Evolutionary conservation across 2,888 invertebrate species (phyloP).

Genomic region (Candidula unifasciata): DNA sequence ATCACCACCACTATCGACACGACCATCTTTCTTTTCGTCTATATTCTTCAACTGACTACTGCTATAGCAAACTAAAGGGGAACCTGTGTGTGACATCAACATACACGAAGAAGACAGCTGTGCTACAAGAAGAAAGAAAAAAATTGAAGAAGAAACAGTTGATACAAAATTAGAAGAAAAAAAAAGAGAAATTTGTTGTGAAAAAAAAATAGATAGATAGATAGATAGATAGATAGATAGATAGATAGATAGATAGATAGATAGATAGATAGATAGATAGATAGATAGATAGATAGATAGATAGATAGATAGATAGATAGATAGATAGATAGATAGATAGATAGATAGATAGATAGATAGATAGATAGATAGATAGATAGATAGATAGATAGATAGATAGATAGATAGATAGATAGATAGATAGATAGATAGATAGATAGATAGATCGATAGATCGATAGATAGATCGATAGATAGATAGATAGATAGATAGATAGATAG

Average conservation of each 20-base stretch:
- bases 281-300: slow-evolving; percentile 8
- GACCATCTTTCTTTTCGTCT: too few species aligned
- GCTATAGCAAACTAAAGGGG: too few species aligned
- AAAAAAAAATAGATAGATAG: neutral
- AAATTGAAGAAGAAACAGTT: too few species aligned
- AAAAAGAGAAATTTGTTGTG: too few species aligned
- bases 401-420: slow-evolving; percentile 8
- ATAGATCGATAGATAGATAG: slow-evolving; percentile 2
- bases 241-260: neutral
- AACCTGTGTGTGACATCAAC: too few species aligned
- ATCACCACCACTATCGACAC: too few species aligned
- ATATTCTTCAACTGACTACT: too few species aligned
- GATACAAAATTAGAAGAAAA: too few species aligned
- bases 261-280: slow-evolving; percentile 8
- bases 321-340: slow-evolving; percentile 8
- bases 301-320: slow-evolving; percentile 8
- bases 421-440: slow-evolving; percentile 8
- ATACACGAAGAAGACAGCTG: too few species aligned
- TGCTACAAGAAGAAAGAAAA: too few species aligned
- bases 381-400: slow-evolving; percentile 8
- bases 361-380: slow-evolving; percentile 8
- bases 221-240: neutral
- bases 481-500: slow-evolving; percentile 8
- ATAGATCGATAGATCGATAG: neutral
- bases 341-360: slow-evolving; percentile 8